A percentile compares a stretch with the other conserved stretches of the same genome.
Evolutionary conservation across 2,113 vertebrate species (phyloP).

Genomic region (human (Homo sapiens)): GRCh38 chr4:184969501-184970000

Average conservation of each 20-base stretch:
- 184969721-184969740: too few relatives aligned
- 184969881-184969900: background rate
- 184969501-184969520: background rate
- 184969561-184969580: rapidly evolving
- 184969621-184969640: background rate
- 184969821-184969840: background rate
- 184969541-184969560: background rate
- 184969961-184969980: background rate
- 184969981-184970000: too few relatives aligned
- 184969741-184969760: rapidly evolving
- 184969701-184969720: background rate
- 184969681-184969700: background rate
- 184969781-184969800: background rate
- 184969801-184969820: rapidly evolving
- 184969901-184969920: background rate
- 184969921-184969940: background rate
- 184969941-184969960: background rate
- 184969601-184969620: background rate
- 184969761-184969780: too few relatives aligned
- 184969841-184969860: too few relatives aligned
- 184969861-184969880: background rate
- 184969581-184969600: background rate
- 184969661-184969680: too few relatives aligned
- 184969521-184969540: background rate
- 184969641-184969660: too few relatives aligned